phyloP scores from a whole-genome alignment of 2,888 invertebrate genomes.

The Petrophora chlorosata region DNA sequence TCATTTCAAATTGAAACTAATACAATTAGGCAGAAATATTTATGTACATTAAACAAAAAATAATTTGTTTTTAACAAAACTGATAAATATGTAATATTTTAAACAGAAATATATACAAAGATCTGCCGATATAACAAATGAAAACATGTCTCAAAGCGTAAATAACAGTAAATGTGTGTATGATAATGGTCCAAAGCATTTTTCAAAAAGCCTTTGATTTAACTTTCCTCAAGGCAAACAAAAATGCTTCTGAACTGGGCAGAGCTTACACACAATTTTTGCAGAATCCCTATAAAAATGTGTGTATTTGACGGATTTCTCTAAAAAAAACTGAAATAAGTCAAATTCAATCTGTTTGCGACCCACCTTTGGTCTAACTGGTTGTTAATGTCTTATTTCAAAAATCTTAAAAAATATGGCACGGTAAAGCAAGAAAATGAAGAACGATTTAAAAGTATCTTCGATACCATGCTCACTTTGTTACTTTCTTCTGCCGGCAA shows the following conservation, averaged over 20 bases:
- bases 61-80: slow-evolving; percentile 34
- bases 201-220: slow-evolving; percentile 72
- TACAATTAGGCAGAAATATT: slow-evolving; percentile 35
- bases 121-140: slow-evolving; percentile 76
- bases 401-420: slow-evolving; percentile 31
- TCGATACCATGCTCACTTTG: slow-evolving; percentile 64
- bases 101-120: slow-evolving; percentile 77
- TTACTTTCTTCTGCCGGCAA: slow-evolving; percentile 69
- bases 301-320: slow-evolving; percentile 55
- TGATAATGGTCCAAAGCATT: slow-evolving; percentile 56
- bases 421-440: slow-evolving; percentile 32
- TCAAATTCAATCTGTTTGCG: neutral
- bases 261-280: slow-evolving; percentile 75
- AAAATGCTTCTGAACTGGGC: slow-evolving; percentile 63
- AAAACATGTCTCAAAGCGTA: slow-evolving; percentile 59
- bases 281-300: slow-evolving; percentile 78
- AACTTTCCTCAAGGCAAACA: slow-evolving; percentile 66
- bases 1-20: slow-evolving; percentile 32
- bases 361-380: slow-evolving; percentile 2
- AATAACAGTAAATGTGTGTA: neutral
- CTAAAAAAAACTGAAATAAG: slow-evolving; percentile 1
- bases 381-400: slow-evolving; percentile 1
- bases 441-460: slow-evolving; percentile 38
- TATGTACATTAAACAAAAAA: slow-evolving; percentile 38
- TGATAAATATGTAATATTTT: slow-evolving; percentile 45